Base-by-base conservation (phyloP, 2,888 invertebrate genomes). In the Limnephilus rhombicus region DNA sequence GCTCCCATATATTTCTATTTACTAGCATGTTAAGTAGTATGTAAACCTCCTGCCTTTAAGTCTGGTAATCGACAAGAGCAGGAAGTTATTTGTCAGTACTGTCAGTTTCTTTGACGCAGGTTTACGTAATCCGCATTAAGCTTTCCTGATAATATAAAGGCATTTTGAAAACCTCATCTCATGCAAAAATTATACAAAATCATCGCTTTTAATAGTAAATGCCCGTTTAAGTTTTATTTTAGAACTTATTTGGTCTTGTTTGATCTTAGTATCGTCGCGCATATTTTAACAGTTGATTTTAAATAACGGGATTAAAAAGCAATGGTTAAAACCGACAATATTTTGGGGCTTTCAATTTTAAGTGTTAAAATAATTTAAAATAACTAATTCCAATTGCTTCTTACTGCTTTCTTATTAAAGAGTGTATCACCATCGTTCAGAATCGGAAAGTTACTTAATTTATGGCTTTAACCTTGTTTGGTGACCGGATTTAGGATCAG, bases 61-160 rank as follows among this genome's bases (percentile, higher is more conserved):
- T 29, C 45, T 29, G 24, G 12, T 45, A 86, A 86, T 86, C 49
- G 86, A 86, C 86, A 86, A 45, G 45, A 86, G 45, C n/a, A 49
- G 29, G 29, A 45, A 37, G 45, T n/a, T 37, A 29, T 86, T 86
- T 86, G 86, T 86, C 86, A 41, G 86, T 86, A 86, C 37, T 86
- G 86, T 86, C 45, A 86, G 29, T n/a, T 45, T 68, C 24, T 24
- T 49, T 86, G 86, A 86, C 49, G 45, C 45, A 29, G 86, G 86
- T 86, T n/a, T 83, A 15, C 83, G 7, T 34, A 24, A 37, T 83
- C 37, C 37, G 34, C 37, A 9, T 83, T 18, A 18, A 2, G 37
- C 11, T 37, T 24, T 83, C 37, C 37, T 24, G 83, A 68, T 68
- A 68, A n/a, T 68, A 68, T n/a, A 68, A n/a, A 68, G 68, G 68